phyloP scores from a whole-genome alignment of 30 jellyfish, hydroid and myxozoan genomes.

The Cassiopea xamachana region DNA sequence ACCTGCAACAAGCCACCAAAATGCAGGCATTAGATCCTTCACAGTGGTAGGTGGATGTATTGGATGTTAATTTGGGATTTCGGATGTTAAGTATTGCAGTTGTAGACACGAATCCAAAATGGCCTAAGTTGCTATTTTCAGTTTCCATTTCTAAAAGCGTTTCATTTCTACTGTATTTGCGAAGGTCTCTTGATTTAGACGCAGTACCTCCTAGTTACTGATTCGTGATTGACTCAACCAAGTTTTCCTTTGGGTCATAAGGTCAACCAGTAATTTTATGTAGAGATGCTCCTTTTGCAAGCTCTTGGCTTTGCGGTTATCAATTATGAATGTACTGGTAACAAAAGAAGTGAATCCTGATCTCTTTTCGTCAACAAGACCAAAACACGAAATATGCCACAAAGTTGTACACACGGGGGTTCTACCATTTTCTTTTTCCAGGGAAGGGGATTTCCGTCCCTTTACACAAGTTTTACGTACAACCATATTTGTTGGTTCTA shows the following conservation, averaged over 20 bases:
- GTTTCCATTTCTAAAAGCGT: too few relatives aligned
- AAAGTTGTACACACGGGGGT: slow-evolving; percentile 34
- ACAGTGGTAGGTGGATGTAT: too few relatives aligned
- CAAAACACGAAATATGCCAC: slow-evolving; percentile 61
- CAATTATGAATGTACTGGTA: slow-evolving; percentile 24
- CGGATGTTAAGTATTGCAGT: too few relatives aligned
- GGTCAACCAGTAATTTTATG: slow-evolving; percentile 60
- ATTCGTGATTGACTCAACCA: slow-evolving; percentile 28
- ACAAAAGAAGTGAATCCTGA: slow-evolving; percentile 51
- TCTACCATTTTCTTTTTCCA: neutral
- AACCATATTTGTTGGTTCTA: too few relatives aligned
- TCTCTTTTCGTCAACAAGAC: slow-evolving; percentile 54
- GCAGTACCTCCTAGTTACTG: neutral
- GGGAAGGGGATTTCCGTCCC: neutral
- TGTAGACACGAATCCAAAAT: too few relatives aligned
- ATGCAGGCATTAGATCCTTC: too few relatives aligned
- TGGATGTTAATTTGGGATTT: too few relatives aligned
- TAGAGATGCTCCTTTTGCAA: slow-evolving; percentile 38
- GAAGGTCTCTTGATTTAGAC: neutral
- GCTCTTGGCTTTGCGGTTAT: slow-evolving; percentile 62
- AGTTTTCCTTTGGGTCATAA: slow-evolving; percentile 23
- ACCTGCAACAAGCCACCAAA: too few relatives aligned
- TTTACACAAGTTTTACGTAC: neutral
- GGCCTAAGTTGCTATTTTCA: too few relatives aligned
- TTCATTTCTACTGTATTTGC: too few relatives aligned